phyloP scores from a whole-genome alignment of 2,113 vertebrate genomes.

The Phodopus roborovskii region DNA sequence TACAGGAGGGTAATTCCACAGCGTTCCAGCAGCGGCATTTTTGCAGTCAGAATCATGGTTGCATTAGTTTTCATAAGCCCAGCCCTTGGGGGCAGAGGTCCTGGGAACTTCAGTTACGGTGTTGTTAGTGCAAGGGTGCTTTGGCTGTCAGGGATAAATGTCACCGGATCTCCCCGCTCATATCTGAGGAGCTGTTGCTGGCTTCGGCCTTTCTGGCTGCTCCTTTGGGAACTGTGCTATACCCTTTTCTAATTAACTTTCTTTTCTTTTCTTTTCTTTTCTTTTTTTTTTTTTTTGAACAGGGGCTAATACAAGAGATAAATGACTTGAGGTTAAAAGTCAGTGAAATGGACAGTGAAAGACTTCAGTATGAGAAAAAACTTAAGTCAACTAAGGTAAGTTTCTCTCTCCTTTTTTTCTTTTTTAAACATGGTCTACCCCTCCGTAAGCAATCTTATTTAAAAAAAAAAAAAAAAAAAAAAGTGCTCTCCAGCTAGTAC shows the following conservation, averaged over 20 bases:
- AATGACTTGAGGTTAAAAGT: slow-evolving; percentile 93
- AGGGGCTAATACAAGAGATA: slow-evolving; percentile 96
- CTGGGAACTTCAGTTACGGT: background rate
- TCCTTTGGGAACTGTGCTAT: background rate
- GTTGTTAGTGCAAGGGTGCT: background rate
- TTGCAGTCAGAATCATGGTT: background rate
- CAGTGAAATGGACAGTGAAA: slow-evolving; percentile 94
- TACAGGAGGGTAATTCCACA: no score
- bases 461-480: no score
- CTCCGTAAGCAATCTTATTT: background rate
- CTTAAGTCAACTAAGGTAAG: slow-evolving; percentile 96
- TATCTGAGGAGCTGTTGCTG: background rate
- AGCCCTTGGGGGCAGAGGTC: background rate
- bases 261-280: no score
- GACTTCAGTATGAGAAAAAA: slow-evolving; percentile 96
- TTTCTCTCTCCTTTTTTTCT: slow-evolving; percentile 59
- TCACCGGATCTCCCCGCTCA: background rate
- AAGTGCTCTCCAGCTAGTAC: background rate
- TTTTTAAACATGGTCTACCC: background rate
- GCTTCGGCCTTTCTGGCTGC: background rate
- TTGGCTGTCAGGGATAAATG: background rate
- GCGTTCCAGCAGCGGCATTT: background rate
- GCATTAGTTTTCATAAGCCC: background rate
- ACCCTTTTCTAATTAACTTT: background rate
- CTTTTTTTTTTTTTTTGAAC: slow-evolving; percentile 43